A percentile compares a stretch with the other conserved stretches of the same genome.
phyloP scores from a whole-genome alignment of 2,797 vertebrate species.

The Pseudocheirus occidentalis region DNA sequence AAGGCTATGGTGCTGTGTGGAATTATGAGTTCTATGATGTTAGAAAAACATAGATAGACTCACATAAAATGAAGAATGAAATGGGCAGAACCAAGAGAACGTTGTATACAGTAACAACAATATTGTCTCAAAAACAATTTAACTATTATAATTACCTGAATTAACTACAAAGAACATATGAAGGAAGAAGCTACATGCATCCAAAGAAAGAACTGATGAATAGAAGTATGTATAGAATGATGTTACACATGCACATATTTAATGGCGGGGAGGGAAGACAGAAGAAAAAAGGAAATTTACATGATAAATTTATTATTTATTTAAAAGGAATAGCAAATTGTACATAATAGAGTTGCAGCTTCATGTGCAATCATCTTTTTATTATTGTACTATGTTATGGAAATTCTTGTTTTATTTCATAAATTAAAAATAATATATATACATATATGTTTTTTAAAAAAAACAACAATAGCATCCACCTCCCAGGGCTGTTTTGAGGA shows the following conservation, averaged over 20 bases:
- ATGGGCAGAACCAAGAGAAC: background rate
- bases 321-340: background rate
- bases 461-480: background rate
- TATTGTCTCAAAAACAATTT: background rate
- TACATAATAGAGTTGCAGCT: background rate
- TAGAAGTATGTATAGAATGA: background rate
- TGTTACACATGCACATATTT: background rate
- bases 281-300: background rate
- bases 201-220: background rate
- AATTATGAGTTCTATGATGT: background rate
- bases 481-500: background rate
- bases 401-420: background rate
- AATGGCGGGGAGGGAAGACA: background rate
- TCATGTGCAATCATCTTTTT: background rate
- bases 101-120: background rate
- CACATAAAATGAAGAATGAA: background rate
- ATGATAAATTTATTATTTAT: background rate
- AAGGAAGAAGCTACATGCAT: background rate
- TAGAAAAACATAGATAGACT: background rate
- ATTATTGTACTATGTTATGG: background rate
- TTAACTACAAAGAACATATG: background rate
- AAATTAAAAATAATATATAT: too few relatives aligned
- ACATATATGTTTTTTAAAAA: too few relatives aligned
- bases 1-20: too few relatives aligned
- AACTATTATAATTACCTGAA: background rate